A percentile compares a stretch with the other conserved stretches of the same genome.
phyloP scores from a whole-genome alignment of 2,113 vertebrate species.

The Mustela lutreola region DNA sequence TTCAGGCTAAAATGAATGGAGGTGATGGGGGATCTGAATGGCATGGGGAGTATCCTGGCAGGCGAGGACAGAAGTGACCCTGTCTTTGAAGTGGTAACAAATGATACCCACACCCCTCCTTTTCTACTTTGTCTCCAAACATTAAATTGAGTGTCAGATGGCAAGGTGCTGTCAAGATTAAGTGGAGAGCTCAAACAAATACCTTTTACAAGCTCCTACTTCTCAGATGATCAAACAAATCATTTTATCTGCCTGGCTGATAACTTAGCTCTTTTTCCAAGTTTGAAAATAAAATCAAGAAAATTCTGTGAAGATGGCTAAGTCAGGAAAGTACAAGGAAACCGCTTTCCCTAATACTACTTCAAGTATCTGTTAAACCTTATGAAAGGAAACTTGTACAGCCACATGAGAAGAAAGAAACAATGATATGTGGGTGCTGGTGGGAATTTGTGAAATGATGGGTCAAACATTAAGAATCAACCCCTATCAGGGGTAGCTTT shows the following conservation, averaged over 20 bases:
- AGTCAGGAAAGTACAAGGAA: background rate
- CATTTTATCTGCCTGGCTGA: background rate
- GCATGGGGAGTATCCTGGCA: background rate
- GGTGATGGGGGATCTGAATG: background rate
- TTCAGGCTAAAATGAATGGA: slow-evolving; percentile 31
- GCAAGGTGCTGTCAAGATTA: slow-evolving; percentile 54
- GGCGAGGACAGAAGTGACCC: background rate
- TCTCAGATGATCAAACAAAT: slow-evolving; percentile 28
- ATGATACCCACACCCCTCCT: background rate
- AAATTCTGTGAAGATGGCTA: background rate
- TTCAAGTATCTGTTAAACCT: background rate
- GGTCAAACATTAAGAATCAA: background rate
- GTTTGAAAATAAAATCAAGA: slow-evolving; percentile 29
- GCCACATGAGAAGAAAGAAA: background rate
- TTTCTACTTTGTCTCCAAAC: slow-evolving; percentile 25
- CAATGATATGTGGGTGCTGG: background rate
- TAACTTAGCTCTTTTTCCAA: background rate
- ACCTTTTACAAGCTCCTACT: background rate
- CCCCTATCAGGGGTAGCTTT: background rate
- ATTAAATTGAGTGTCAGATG: slow-evolving; percentile 40
- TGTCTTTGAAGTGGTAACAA: slow-evolving; percentile 22
- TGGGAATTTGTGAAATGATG: background rate
- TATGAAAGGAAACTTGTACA: background rate
- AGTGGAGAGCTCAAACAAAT: background rate
- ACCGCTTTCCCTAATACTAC: background rate